Evolutionary conservation across 2,888 invertebrate species (phyloP), one percentile per base, ranked within the genome.

Genomic region (Eugnorisma glareosa): DNA sequence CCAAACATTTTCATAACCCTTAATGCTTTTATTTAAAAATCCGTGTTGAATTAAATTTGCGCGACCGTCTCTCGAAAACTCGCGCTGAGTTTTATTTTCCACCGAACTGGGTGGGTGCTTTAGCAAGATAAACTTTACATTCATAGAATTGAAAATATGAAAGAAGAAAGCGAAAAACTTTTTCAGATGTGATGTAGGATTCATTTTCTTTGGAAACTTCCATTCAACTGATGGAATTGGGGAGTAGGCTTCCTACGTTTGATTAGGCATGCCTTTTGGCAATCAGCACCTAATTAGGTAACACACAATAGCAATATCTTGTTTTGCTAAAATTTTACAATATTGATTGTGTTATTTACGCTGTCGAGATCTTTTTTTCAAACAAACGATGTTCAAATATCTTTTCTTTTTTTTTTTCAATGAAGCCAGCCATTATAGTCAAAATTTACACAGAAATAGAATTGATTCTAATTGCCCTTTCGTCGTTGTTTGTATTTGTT

Each of bases 111-210:
- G 21, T 37, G 35, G 35, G 54, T 73, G 48, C 48, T 68, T 61
- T 57, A 69, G 61, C 63, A 61, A 79, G 74, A 73, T 70, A 82
- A 75, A 79, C 64, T 86, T 86, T 66, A 61, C 54, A 61, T 83
- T 73, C 64, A 48, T 24, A 31, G 54, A 73, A 79, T 68, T 75
- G 61, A 82, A 75, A 85, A 79, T 75, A 78, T 72, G 48, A 57
- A 77, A 59, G 48, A 40, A 64, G 37, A 24, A 72, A 74, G 69
- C 73, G 54, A 45, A 28, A 73, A 57, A 35, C 28, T 68, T 72
- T 81, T 81, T 70, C 31, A 63, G 15, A 72, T 68, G 31, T 61
- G 6, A 66, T 69, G 6, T 73, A 48, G 11, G 48, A 69, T 68
- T 64, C 7, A 43, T 51, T 70, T 51, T 15, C 24, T 40, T 71